Base-by-base conservation (phyloP, 2,888 invertebrate genomes). In the Acheta domesticus region DNA sequence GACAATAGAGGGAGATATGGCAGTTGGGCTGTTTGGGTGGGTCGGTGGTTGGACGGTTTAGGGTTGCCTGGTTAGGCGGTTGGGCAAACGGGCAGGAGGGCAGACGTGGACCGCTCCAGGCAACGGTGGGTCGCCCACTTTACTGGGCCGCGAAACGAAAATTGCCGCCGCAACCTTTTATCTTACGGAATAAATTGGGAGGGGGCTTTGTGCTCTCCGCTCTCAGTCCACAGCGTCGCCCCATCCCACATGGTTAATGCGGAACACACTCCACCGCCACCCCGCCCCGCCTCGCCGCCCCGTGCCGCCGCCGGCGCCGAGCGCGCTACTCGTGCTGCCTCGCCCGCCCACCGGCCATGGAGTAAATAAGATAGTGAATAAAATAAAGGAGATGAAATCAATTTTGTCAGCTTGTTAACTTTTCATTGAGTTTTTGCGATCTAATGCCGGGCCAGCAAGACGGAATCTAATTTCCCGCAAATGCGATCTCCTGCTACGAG, bases 321-420 rank as follows among this genome's bases (percentile, higher is more conserved):
- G 3, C n/a, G 62, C n/a, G 62, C n/a, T 62, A 19, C 62, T 12
- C n/a, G 62, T 62, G 62, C n/a, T 62, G 16, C n/a, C 62, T 62
- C 62, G n/a, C 16, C 14, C 4, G 62, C 62, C 14, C n/a, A 62
- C 62, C 62, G n/a, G 12, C 62, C 16, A 62, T n/a, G 62, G n/a
- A n/a, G n/a, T 62, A 62, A 62, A 62, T 62, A 62, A 62, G 62
- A 62, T 62, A 62, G 62, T 62, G 62, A 62, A 62, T 62, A 62
- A 62, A 62, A 62, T 62, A n/a, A n/a, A 62, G 14, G 62, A 19
- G 62, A 62, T 62, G 62, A 62, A 62, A 62, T n/a, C 62, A 62
- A 62, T 62, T 62, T 62, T 62, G 62, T n/a, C 62, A 62, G 62
- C 62, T 62, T 62, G 62, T 62, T 62, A 62, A 62, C 62, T 62